Evolutionary conservation across 2,113 vertebrate genomes (phyloP), one percentile per base, ranked within the genome.

Genomic region (Albula glossodonta): DNA sequence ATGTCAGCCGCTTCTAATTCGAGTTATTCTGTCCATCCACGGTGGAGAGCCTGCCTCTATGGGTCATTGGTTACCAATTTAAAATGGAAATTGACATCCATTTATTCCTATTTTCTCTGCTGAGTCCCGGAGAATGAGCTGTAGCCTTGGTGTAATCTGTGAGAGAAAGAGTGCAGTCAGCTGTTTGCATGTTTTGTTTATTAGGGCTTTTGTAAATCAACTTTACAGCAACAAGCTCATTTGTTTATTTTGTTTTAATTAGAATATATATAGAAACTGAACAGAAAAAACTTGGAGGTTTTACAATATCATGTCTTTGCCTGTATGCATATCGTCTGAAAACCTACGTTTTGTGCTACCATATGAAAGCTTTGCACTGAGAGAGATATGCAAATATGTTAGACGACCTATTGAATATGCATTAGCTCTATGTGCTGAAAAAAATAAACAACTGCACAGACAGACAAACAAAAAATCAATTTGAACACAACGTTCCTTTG

Each of bases 11-110:
- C 90, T 93, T 94, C 93, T 94, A 94, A 95, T 94, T 94, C 93
- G 85, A 90, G 91, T 92, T 93, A 89, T 94, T 94, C 90, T 91
- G 89, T 93, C 90, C 91, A 91, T 94, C 91, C 95, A 91, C 93
- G 90, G 90, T 93, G 92, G 91, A 93, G 91, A 92, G 92, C 87
- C 93, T 90, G 91, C 87, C 89, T 95, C 91, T 93, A 94, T 92
- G 94, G 94, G 94, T 95, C 94, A 94, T 93, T 95, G 93, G 92
- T 89, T 94, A 93, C 90, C 93, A 94, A 95, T 93, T 93, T 93
- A 91, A 94, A 92, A 94, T 92, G 93, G 93, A 95, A 95, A 95
- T 94, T 93, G 93, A 95, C 92, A 90, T 90, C 91, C 93, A 95
- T 94, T 93, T 93, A 93, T 95, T 93, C 89, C 92, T 88, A 93